A percentile compares a stretch with the other conserved stretches of the same genome.
phyloP scores from a whole-genome alignment of 2,113 vertebrate species.

The Machaerirhynchus nigripectus region DNA sequence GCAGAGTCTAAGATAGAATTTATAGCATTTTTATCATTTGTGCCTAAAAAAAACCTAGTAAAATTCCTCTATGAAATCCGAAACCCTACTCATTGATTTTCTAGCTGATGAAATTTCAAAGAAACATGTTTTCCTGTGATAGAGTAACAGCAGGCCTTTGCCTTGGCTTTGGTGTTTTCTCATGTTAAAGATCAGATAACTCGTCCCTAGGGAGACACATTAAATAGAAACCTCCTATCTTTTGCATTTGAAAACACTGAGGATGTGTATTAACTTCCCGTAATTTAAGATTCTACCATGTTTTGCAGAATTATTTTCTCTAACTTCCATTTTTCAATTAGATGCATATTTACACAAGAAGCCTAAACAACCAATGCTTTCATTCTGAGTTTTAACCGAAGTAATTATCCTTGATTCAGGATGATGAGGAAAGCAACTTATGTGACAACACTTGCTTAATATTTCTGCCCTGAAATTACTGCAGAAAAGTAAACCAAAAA shows the following conservation, averaged over 20 bases:
- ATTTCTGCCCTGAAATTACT: background rate
- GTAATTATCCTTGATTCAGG: background rate
- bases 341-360: background rate
- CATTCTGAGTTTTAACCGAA: background rate
- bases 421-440: background rate
- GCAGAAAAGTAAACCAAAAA: background rate
- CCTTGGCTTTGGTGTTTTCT: conserved; percentile 34
- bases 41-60: background rate
- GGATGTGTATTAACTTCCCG: background rate
- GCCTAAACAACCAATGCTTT: background rate
- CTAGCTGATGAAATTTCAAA: conserved; percentile 68
- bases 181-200: conserved; percentile 49
- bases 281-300: background rate
- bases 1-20: conserved; percentile 58
- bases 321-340: background rate
- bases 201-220: background rate
- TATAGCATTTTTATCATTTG: conserved; percentile 59
- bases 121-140: background rate
- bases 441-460: background rate
- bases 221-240: conserved; percentile 4
- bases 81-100: conserved; percentile 56
- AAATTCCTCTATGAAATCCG: conserved; percentile 59
- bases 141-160: conserved; percentile 26
- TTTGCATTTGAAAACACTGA: background rate
- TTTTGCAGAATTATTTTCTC: background rate